These are phyloP conservation scores for Tipula confusa DNA, from an alignment of 2,888 invertebrate species.

Conservation along the genomic window DNA sequence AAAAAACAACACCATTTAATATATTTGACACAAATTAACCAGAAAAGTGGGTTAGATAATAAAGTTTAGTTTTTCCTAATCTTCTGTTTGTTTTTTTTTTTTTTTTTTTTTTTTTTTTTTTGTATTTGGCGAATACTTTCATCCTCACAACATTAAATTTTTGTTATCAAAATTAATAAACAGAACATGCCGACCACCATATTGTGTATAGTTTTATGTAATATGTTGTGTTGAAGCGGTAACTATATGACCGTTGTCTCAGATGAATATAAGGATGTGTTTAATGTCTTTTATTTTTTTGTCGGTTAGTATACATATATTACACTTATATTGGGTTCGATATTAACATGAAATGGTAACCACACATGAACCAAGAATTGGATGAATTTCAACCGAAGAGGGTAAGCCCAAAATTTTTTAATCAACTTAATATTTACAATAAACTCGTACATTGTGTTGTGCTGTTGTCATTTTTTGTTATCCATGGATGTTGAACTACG, in stretches of 20 bases:
- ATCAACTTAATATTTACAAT: constrained; percentile 12
- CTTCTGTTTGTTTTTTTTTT: background rate
- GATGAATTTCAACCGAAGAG: background rate
- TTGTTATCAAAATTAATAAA: background rate
- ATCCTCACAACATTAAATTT: background rate
- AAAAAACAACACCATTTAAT: background rate
- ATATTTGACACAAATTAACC: background rate
- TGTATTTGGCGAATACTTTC: background rate
- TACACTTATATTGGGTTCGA: background rate
- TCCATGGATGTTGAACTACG: background rate
- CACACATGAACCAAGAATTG: background rate
- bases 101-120: background rate
- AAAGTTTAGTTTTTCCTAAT: too few relatives aligned
- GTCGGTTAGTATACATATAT: too few relatives aligned
- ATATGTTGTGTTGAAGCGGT: background rate
- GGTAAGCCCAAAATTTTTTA: background rate
- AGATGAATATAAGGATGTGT: background rate
- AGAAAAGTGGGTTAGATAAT: constrained; percentile 20
- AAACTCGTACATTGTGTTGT: background rate
- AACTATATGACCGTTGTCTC: background rate
- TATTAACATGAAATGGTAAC: background rate
- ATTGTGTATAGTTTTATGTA: background rate
- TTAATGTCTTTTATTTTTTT: background rate
- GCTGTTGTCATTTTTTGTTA: background rate
- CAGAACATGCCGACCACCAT: background rate